Conservation (phyloP, 2,113 vertebrate species). For the Labrus mixtus region DNA sequence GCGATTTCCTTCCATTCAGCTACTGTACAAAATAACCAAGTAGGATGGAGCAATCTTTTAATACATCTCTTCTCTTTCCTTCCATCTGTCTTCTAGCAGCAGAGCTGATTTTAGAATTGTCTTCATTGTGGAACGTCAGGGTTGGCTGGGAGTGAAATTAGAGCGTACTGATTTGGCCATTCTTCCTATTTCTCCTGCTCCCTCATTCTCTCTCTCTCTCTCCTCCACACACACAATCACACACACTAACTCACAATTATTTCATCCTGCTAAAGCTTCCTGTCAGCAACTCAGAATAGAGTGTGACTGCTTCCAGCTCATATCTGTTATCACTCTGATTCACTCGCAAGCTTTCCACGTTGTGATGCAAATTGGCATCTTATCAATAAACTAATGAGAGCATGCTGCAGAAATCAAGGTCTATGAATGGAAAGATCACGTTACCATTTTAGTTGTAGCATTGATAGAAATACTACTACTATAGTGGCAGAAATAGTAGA, state of each 20-base stretch:
- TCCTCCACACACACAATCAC: neutral
- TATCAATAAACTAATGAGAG: constrained; percentile 37
- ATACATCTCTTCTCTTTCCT: constrained; percentile 27
- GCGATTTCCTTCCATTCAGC: neutral
- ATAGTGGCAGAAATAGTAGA: neutral
- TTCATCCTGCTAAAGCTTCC: constrained; percentile 42
- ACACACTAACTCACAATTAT: constrained; percentile 32
- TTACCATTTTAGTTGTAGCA: neutral
- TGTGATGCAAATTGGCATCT: constrained; percentile 19
- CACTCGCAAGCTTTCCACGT: constrained; percentile 1
- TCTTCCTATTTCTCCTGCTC: constrained; percentile 12
- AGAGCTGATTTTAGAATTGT: constrained; percentile 51
- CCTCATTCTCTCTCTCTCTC: neutral
- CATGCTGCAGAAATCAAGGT: constrained; percentile 8
- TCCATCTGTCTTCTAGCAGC: constrained; percentile 23
- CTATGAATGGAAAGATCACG: constrained; percentile 9
- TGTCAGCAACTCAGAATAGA: constrained; percentile 57
- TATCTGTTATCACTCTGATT: constrained; percentile 41
- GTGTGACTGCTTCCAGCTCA: constrained; percentile 35
- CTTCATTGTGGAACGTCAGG: constrained; percentile 41
- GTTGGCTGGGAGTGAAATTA: constrained; percentile 53
- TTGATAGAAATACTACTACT: neutral
- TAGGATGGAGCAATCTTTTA: constrained; percentile 12
- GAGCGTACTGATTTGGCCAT: constrained; percentile 44
- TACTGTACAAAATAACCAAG: constrained; percentile 24